These are phyloP conservation scores for Trichopoda pennipes DNA, from an alignment of 2,888 invertebrate species.

Conservation along the genomic window DNA sequence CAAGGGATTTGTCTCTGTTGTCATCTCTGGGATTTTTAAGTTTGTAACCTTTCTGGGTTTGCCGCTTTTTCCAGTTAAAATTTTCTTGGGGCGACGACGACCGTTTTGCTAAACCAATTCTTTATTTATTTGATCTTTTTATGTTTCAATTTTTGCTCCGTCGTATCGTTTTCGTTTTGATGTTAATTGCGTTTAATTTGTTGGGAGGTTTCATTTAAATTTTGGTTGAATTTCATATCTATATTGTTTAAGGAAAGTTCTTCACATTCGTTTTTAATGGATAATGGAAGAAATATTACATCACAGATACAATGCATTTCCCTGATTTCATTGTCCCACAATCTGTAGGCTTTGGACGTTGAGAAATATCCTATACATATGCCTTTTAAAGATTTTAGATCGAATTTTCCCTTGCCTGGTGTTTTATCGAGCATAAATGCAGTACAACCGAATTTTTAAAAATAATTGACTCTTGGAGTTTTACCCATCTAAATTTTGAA, in stretches of 20 bases:
- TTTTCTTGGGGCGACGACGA: too few relatives aligned
- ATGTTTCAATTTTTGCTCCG: too few relatives aligned
- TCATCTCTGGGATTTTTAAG: too few relatives aligned
- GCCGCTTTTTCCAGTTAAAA: too few relatives aligned
- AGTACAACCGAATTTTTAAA: constrained; percentile 55
- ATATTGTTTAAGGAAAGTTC: not conserved
- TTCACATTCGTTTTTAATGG: constrained; percentile 8
- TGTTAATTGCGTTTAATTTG: too few relatives aligned
- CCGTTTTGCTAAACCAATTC: too few relatives aligned
- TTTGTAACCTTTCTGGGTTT: too few relatives aligned
- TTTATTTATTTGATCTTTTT: too few relatives aligned
- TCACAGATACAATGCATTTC: constrained; percentile 41
- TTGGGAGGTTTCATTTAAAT: too few relatives aligned
- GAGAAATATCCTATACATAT: constrained; percentile 31
- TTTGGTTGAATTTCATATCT: too few relatives aligned
- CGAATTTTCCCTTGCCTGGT: constrained; percentile 56
- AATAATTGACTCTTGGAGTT: constrained; percentile 51
- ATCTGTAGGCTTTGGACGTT: constrained; percentile 21
- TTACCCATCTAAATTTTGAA: constrained; percentile 58
- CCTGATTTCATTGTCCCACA: constrained; percentile 37
- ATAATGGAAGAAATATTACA: constrained; percentile 17
- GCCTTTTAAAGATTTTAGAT: constrained; percentile 38
- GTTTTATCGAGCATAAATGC: constrained; percentile 52
- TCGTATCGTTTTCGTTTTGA: too few relatives aligned
- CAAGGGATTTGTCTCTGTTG: too few relatives aligned